Evolutionary conservation across 2,113 vertebrate species (phyloP), one percentile per base, ranked within the genome.

Genomic region (Glareola pratincola): DNA sequence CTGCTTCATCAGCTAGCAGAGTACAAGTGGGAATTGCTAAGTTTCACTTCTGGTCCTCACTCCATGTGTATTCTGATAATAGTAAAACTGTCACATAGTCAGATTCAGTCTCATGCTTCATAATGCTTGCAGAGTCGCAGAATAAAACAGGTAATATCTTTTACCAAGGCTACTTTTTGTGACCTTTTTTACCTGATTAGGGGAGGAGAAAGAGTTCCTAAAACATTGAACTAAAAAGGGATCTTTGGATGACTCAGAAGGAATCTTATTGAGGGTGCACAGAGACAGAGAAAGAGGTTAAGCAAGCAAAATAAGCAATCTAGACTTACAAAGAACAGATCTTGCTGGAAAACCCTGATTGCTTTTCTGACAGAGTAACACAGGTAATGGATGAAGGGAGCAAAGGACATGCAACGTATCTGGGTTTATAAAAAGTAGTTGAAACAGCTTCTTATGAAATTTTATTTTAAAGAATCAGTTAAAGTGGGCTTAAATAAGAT

Each of bases 291-390:
- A 54, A 79, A 85, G 50, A 90, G 68, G 53, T 81, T 90, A 94
- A 85, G 29, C 50, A 24, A 54, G 41, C 57, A 48, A 92, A 96
- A 95, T 53, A 88, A 85, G 29, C 87, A 66, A 69, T 73, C 62
- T 50, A 43, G 66, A 47, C 45, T 71, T 66, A 64, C 5, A 75
- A 91, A 87, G 50, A 73, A 57, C 7, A 87, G 66, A 50, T 69
- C 59, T 85, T 82, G 29, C 66, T 92, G 73, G 80, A 85, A 91
- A 92, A 71, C 45, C 14, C 53, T 62, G 53, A 87, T 90, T 82
- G 62, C 86, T 92, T 80, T 86, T 92, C 90, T 82, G 79, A 73
- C 37, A 79, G 72, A 84, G 76, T 92, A 91, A 72, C 64, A 92
- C 72, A 92, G 39, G 12, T 88, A 92, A 93, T 41, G 39, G 39